phyloP scores from a whole-genome alignment of 2,888 invertebrate species.

The Perdita meconis region DNA sequence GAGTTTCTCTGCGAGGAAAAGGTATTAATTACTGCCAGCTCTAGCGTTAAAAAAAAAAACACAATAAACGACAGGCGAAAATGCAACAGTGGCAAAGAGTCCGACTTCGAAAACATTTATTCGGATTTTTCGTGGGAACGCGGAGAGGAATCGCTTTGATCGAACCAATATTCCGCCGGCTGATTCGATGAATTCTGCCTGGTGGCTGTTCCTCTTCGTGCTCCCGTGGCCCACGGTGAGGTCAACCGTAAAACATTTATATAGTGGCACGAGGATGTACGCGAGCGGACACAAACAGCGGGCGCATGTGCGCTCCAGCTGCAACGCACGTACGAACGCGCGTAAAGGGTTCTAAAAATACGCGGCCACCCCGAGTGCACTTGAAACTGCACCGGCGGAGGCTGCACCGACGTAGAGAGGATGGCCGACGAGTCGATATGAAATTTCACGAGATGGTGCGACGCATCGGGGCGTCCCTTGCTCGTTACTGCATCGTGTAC shows the following conservation, averaged over 20 bases:
- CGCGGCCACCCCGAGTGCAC: conserved; percentile 71
- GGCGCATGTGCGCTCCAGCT: conserved; percentile 80
- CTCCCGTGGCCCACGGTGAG: conserved; percentile 46
- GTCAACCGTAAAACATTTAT: conserved; percentile 75
- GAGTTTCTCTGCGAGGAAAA: too few relatives aligned
- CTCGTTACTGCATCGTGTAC: conserved; percentile 16
- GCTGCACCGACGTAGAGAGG: conserved; percentile 37
- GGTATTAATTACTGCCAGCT: too few relatives aligned
- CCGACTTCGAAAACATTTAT: too few relatives aligned
- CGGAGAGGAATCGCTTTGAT: too few relatives aligned
- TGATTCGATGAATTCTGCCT: conserved; percentile 58
- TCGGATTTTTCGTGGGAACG: too few relatives aligned
- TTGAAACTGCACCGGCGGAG: conserved; percentile 69
- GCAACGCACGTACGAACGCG: conserved; percentile 68
- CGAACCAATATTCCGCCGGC: not conserved
- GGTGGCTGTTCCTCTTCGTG: conserved; percentile 2
- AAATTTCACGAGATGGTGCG: conserved; percentile 45
- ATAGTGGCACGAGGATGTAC: conserved; percentile 66
- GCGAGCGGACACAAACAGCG: conserved; percentile 27
- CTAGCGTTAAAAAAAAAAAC: too few relatives aligned
- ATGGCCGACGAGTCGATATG: conserved; percentile 43
- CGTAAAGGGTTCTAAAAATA: conserved; percentile 79
- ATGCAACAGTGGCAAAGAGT: too few relatives aligned
- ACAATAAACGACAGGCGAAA: too few relatives aligned
- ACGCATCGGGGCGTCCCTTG: conserved; percentile 26